A percentile compares a stretch with the other conserved stretches of the same genome.
phyloP scores from a whole-genome alignment of 53 echinoderm and acorn worm genomes.

The Antedon mediterranea region DNA sequence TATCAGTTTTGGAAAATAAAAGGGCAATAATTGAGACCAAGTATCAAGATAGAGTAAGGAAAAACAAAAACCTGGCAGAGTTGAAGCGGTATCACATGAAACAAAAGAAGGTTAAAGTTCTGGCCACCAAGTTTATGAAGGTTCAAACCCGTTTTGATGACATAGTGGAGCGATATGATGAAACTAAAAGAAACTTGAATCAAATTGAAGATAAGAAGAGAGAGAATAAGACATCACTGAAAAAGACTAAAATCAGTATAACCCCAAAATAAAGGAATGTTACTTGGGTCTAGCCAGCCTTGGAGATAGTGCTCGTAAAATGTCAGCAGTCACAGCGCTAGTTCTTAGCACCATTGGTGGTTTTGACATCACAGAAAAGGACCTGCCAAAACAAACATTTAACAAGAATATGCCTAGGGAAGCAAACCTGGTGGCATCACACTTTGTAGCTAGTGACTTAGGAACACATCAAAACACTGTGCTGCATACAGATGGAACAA shows the following conservation, averaged over 20 bases:
- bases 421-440: neutral
- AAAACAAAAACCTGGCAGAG: too few relatives aligned
- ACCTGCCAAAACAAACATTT: neutral
- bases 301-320: constrained; percentile 2
- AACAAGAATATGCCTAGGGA: neutral
- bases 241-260: neutral
- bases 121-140: too few relatives aligned
- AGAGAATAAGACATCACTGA: neutral
- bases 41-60: too few relatives aligned
- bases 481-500: neutral
- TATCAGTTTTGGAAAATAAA: too few relatives aligned
- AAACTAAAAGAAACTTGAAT: too few relatives aligned
- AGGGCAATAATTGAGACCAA: too few relatives aligned
- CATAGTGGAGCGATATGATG: too few relatives aligned
- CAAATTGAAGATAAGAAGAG: too few relatives aligned
- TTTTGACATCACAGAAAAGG: neutral
- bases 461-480: neutral
- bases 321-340: constrained; percentile 1
- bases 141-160: too few relatives aligned
- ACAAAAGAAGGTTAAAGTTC: too few relatives aligned
- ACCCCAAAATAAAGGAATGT: neutral
- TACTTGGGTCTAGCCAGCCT: neutral
- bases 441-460: neutral
- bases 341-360: neutral
- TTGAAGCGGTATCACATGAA: too few relatives aligned